phyloP scores from a whole-genome alignment of 1,140 invertebrate genomes.

The Cyclargus thomasi region DNA sequence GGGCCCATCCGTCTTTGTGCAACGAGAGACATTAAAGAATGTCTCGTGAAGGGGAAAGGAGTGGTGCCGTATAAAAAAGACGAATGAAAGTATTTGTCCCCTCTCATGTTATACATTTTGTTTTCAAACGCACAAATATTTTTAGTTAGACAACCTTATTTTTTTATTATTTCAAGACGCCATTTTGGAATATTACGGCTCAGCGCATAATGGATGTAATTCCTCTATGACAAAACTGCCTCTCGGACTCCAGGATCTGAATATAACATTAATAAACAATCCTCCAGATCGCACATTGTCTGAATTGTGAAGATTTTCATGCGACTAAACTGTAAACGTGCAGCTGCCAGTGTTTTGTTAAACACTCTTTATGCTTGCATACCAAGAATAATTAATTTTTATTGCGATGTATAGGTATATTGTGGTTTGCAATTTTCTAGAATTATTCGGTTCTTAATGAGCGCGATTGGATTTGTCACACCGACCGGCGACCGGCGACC shows the following conservation, averaged over 20 bases:
- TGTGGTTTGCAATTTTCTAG: slow-evolving; percentile 8
- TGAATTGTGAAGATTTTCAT: no score
- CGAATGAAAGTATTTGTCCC: slow-evolving; percentile 17
- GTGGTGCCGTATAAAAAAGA: slow-evolving; percentile 46
- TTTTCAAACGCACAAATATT: not conserved
- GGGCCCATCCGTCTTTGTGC: slow-evolving; percentile 69
- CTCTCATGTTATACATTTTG: slow-evolving; percentile 11
- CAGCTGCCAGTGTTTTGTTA: no score
- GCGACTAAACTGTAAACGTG: no score
- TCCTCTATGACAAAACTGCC: no score
- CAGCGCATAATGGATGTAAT: no score
- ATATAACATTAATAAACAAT: no score
- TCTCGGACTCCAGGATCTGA: no score
- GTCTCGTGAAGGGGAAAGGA: slow-evolving; percentile 65
- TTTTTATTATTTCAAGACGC: not conserved
- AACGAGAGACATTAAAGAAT: slow-evolving; percentile 71
- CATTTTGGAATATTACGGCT: not conserved
- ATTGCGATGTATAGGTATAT: not conserved
- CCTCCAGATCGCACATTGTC: no score
- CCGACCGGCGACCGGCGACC: slow-evolving; percentile 38
- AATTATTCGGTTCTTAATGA: slow-evolving; percentile 34
- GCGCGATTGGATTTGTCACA: slow-evolving; percentile 47
- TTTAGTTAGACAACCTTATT: not conserved
- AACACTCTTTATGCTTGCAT: no score
- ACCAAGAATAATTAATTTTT: not conserved